Evolutionary conservation across 1,140 invertebrate species (phyloP).

Genomic region (Brachionus plicatilis): DNA sequence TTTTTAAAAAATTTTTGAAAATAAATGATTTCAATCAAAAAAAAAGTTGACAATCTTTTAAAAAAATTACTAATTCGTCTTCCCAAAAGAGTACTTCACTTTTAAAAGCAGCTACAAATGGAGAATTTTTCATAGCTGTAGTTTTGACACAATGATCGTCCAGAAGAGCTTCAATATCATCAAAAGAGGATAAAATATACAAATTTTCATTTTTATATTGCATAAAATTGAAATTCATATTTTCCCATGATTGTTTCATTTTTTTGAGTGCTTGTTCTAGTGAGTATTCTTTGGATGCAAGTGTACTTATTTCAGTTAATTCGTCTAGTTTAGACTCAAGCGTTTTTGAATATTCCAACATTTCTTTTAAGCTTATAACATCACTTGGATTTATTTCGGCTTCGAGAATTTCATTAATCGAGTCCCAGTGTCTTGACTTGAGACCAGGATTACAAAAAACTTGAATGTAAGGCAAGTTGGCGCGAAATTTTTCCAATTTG

Average conservation of each 20-base stretch:
- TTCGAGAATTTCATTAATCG: constrained; percentile 70
- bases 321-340: constrained; percentile 66
- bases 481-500: constrained; percentile 59
- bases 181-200: constrained; percentile 52
- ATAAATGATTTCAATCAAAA: neutral
- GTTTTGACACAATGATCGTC: constrained; percentile 58
- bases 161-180: constrained; percentile 56
- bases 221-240: constrained; percentile 54
- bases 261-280: constrained; percentile 55
- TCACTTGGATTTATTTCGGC: constrained; percentile 62
- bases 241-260: constrained; percentile 57
- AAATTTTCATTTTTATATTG: constrained; percentile 61
- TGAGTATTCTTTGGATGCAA: constrained; percentile 56
- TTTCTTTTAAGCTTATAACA: constrained; percentile 70
- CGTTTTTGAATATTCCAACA: constrained; percentile 65
- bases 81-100: constrained; percentile 60
- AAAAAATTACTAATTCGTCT: constrained; percentile 48
- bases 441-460: constrained; percentile 57
- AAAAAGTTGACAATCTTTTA: neutral
- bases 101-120: constrained; percentile 58
- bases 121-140: constrained; percentile 56
- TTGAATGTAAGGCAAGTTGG: constrained; percentile 52
- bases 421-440: constrained; percentile 53
- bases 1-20: no score
- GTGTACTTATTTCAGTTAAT: constrained; percentile 54